Conservation (phyloP, 2,113 vertebrate species). For the Campylomormyrus tamandua region DNA sequence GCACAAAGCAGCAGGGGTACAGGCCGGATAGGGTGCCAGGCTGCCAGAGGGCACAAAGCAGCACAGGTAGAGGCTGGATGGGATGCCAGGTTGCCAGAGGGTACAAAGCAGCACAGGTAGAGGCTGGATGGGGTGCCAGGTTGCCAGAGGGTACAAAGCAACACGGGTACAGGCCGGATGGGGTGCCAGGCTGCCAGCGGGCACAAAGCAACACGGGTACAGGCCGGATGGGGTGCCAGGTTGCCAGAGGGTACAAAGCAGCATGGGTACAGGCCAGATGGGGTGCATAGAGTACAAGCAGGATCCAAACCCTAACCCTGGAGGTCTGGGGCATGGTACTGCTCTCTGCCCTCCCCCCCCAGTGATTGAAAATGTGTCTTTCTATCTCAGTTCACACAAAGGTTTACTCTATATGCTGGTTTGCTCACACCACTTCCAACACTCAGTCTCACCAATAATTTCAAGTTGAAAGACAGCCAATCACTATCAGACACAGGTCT, state of each 20-base stretch:
- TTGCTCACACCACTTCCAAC: background rate
- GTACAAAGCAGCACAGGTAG: too few species aligned
- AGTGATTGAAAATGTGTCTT: background rate
- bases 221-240: background rate
- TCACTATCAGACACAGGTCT: background rate
- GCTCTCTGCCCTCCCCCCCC: background rate
- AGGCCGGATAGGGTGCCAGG: background rate
- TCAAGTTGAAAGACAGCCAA: constrained; percentile 9
- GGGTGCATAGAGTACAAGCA: background rate
- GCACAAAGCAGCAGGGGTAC: too few species aligned
- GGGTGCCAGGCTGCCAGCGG: too few species aligned
- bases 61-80: background rate
- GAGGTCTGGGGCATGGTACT: background rate
- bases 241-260: background rate
- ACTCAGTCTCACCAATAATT: background rate
- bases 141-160: too few species aligned
- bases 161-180: too few species aligned
- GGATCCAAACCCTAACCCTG: background rate
- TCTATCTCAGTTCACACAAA: background rate
- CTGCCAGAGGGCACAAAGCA: background rate
- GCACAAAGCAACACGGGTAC: too few species aligned
- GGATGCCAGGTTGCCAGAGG: too few species aligned
- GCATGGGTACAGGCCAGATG: background rate
- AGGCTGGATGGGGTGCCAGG: too few species aligned
- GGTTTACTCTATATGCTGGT: background rate